phyloP scores from a whole-genome alignment of 2,888 invertebrate genomes.

The Aphidius colemani region DNA sequence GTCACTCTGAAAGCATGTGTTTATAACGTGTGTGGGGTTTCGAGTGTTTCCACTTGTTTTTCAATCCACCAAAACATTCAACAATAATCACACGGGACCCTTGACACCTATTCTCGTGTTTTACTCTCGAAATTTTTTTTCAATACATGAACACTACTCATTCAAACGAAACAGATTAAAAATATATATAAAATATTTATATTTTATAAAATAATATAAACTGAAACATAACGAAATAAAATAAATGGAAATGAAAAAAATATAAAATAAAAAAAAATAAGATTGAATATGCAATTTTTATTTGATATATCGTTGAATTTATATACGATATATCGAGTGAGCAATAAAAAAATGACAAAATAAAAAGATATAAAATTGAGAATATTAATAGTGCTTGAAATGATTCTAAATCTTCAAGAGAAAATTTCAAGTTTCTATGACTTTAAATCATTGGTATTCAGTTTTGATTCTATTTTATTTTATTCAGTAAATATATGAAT shows the following conservation, averaged over 20 bases:
- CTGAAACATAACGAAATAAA: background rate
- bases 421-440: background rate
- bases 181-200: too few relatives aligned
- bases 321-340: background rate
- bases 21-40: too few relatives aligned
- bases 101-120: too few relatives aligned
- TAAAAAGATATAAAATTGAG: background rate
- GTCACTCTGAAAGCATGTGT: too few relatives aligned
- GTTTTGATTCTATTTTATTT: background rate
- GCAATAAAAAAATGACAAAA: background rate
- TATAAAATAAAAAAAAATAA: background rate
- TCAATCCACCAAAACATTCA: too few relatives aligned
- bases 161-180: background rate
- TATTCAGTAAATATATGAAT: background rate
- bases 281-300: too few relatives aligned
- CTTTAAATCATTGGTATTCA: conserved; percentile 1
- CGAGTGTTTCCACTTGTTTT: too few relatives aligned
- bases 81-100: too few relatives aligned
- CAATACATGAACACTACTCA: background rate
- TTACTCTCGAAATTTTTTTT: too few relatives aligned
- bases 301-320: too few relatives aligned
- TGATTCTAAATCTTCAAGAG: background rate
- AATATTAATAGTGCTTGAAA: background rate
- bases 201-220: too few relatives aligned
- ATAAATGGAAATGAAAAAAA: background rate